Base-by-base conservation (phyloP, 1,140 invertebrate species). In the Scaptomyza hsui region DNA sequence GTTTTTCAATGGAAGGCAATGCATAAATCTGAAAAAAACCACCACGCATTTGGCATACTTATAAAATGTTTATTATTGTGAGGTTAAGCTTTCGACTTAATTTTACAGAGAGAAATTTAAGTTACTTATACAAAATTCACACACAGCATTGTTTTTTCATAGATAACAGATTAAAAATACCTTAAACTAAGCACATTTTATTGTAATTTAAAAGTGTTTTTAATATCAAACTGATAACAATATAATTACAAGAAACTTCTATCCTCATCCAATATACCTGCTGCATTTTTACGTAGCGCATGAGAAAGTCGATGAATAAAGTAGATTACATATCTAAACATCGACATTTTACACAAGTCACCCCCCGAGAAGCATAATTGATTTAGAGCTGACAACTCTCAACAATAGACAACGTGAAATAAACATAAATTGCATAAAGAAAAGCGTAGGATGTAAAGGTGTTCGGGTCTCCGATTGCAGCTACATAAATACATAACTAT, bases 381-480 rank as follows among this genome's bases (percentile, higher is more conserved):
- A 82, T 82, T 82, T 74, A 69, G 41, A 62, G 45, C 39, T 68
- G 60, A 69, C 59, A 81, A 45, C 45, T 51, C 32, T 55, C 32
- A 44, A 48, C 60, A 68, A 56, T 9, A 69, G 49, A 68, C 64
- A 64, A 62, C 24, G 69, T 67, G 60, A 56, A 63, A 45, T 24
- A 49, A 29, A 69, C 18, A 69, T 65, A 65, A 71, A 71, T 71
- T 71, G 68, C 29, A 81, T 32, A 63, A 77, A 62, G 16, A 52
- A 62, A 57, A 65, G 61, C 19, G 35, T 62, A 72, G 78, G 75
- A 59, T 16, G 44, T 10, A 49, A 49, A 70, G 67, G 60, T 70
- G 60, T 47, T 56, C 44, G 26, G 60, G 21, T 64, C 35, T 55
- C 35, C 60, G 67, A 64, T 49, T 70, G 60, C 51, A 63, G 60